phyloP scores from a whole-genome alignment of 2,113 vertebrate genomes.

The Petaurus breviceps region DNA sequence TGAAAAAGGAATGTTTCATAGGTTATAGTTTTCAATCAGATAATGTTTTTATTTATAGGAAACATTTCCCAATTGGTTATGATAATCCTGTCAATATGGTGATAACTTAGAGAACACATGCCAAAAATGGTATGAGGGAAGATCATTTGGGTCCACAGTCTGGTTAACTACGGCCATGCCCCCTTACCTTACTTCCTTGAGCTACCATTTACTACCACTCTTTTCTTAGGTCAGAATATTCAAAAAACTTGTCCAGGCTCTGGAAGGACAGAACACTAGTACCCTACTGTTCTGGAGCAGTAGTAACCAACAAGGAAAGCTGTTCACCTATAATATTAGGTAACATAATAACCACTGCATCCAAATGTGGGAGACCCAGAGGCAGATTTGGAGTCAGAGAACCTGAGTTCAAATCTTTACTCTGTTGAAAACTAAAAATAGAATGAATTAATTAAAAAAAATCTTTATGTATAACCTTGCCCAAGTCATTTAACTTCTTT shows the following conservation, averaged over 20 bases:
- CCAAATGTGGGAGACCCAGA: not conserved
- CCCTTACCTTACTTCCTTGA: not conserved
- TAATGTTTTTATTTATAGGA: slow-evolving; percentile 37
- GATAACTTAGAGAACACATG: not conserved
- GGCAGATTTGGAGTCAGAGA: not conserved
- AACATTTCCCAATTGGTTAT: slow-evolving; percentile 44
- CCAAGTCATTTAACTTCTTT: not conserved
- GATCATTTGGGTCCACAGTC: not conserved
- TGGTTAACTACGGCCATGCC: not conserved
- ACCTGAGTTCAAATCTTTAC: not conserved
- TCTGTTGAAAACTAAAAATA: no score
- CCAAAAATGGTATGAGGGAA: not conserved
- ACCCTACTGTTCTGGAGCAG: not conserved
- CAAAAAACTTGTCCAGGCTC: not conserved
- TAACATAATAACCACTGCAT: not conserved
- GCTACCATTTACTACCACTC: not conserved
- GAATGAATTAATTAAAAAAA: no score
- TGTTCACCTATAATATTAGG: not conserved
- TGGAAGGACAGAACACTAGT: not conserved
- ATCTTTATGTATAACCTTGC: not conserved
- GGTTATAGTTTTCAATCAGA: slow-evolving; percentile 19
- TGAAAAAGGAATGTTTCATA: not conserved
- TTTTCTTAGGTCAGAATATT: not conserved
- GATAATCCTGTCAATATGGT: slow-evolving; percentile 26
- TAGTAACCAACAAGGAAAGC: not conserved